Conservation (phyloP, 1,140 invertebrate genomes). For the Scaptodrosophila lebanonensis region DNA sequence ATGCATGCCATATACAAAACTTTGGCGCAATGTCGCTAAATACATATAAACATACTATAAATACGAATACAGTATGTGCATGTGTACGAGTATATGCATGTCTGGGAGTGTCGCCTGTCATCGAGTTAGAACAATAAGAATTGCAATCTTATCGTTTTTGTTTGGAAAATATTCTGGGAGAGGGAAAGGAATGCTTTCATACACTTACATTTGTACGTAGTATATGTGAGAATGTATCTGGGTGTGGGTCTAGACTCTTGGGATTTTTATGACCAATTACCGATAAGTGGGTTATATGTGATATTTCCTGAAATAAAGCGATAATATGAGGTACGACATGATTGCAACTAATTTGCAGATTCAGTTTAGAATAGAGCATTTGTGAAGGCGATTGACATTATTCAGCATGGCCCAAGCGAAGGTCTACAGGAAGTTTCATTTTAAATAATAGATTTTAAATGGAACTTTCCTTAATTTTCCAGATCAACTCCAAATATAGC, state of each 20-base stretch:
- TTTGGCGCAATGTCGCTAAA: too few species aligned
- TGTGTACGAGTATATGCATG: too few species aligned
- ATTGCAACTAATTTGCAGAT: conserved; percentile 22
- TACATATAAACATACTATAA: too few species aligned
- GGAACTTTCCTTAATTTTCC: conserved; percentile 27
- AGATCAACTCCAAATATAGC: conserved; percentile 97
- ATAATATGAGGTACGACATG: conserved; percentile 21
- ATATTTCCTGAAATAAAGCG: conserved; percentile 44
- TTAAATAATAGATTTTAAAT: not conserved
- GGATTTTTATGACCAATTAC: conserved; percentile 57
- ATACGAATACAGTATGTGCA: too few species aligned
- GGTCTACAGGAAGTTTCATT: conserved; percentile 28
- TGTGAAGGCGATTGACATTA: conserved; percentile 1
- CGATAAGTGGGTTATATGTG: conserved; percentile 51
- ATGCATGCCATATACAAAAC: too few species aligned
- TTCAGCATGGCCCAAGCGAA: conserved; percentile 51
- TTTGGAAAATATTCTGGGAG: conserved; percentile 43
- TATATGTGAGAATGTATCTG: conserved; percentile 16
- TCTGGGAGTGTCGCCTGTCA: too few species aligned
- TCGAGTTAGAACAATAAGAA: conserved; percentile 1
- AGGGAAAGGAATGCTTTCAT: too few species aligned
- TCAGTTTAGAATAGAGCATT: conserved; percentile 27
- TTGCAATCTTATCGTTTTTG: conserved; percentile 57
- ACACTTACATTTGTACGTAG: too few species aligned
- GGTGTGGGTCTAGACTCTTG: not conserved